A percentile compares a stretch with the other conserved stretches of the same genome.
These are phyloP conservation scores for Sinhomidia bicolor DNA, from an alignment of 2,888 invertebrate species.

Conservation along the genomic window DNA sequence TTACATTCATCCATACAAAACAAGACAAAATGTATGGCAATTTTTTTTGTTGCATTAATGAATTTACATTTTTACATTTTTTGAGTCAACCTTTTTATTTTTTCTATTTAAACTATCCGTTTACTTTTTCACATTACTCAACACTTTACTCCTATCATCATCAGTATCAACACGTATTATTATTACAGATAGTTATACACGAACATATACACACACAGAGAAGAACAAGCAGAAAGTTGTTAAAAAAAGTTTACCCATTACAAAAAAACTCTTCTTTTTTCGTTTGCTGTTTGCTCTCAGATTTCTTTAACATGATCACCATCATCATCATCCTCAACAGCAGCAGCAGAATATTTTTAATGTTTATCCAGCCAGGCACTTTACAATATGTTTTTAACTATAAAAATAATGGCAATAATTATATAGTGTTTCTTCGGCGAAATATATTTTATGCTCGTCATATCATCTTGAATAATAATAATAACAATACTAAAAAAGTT, in stretches of 20 bases:
- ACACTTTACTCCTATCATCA: not conserved
- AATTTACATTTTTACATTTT: constrained; percentile 30
- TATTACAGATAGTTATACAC: not conserved
- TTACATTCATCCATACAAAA: not conserved
- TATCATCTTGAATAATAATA: constrained; percentile 27
- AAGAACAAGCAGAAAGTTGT: not conserved
- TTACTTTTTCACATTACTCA: constrained; percentile 4
- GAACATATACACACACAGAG: not conserved
- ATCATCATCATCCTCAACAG: no score
- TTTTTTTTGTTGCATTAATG: not conserved
- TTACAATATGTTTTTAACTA: constrained; percentile 3
- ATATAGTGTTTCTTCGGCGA: not conserved
- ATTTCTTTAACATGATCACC: not conserved
- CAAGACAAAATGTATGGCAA: constrained; percentile 9
- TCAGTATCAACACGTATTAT: not conserved
- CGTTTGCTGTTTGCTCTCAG: constrained; percentile 1
- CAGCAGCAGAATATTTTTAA: no score
- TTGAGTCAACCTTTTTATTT: constrained; percentile 25
- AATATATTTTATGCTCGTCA: constrained; percentile 51
- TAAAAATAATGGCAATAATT: constrained; percentile 18
- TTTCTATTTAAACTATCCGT: not conserved
- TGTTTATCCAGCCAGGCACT: constrained; percentile 17
- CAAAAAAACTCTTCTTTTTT: not conserved
- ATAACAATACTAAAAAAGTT: constrained; percentile 42
- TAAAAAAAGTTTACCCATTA: not conserved